Conservation (phyloP, 2,888 invertebrate genomes). For the Diaphora mendica region DNA sequence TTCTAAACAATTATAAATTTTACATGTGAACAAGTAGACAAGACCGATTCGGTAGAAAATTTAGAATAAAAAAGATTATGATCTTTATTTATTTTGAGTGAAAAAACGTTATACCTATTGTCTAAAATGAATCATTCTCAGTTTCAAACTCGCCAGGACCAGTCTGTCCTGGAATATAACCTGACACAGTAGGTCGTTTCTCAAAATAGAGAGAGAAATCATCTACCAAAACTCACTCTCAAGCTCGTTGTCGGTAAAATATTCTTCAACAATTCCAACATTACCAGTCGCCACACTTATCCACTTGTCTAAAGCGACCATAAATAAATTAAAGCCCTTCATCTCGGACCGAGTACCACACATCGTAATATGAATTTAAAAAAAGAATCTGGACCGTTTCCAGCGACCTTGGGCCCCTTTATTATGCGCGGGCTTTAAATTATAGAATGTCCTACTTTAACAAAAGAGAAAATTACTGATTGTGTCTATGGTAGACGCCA, state of each 20-base stretch:
- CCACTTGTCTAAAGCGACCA: conserved; percentile 39
- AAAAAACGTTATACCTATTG: background rate
- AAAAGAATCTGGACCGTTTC: conserved; percentile 77
- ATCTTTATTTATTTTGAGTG: background rate
- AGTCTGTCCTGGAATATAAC: background rate
- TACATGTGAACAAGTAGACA: background rate
- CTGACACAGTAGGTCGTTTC: background rate
- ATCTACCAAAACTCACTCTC: background rate
- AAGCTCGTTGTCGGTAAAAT: conserved; percentile 4
- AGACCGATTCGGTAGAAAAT: background rate
- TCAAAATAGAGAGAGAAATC: background rate
- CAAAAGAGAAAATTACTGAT: conserved; percentile 63
- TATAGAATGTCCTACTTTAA: conserved; percentile 78
- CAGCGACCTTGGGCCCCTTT: conserved; percentile 82
- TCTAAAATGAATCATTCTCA: background rate
- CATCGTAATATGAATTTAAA: conserved; percentile 63
- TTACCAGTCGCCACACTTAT: conserved; percentile 29
- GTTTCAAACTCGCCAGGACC: background rate
- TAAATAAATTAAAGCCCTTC: conserved; percentile 60
- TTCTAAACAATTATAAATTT: background rate
- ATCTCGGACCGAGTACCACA: conserved; percentile 52
- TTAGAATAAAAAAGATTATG: background rate
- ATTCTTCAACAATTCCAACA: conserved; percentile 3
- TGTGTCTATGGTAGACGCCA: conserved; percentile 41
- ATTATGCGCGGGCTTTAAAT: conserved; percentile 71